phyloP scores from a whole-genome alignment of 2,113 vertebrate species.

The Labrus mixtus region DNA sequence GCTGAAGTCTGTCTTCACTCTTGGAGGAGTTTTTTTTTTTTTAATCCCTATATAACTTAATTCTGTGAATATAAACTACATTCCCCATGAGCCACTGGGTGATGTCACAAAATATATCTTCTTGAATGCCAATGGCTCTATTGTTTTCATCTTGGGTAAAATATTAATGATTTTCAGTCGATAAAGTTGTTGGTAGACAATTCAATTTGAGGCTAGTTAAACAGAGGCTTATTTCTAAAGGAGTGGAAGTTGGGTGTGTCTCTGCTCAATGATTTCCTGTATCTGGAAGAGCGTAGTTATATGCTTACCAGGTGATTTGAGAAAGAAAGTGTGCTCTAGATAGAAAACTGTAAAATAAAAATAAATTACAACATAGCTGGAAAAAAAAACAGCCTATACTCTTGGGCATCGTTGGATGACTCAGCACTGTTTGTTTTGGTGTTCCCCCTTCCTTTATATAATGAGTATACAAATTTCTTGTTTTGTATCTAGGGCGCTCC shows the following conservation, averaged over 20 bases:
- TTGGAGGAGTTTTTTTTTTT: not conserved
- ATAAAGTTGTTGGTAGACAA: not conserved
- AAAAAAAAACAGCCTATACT: not conserved
- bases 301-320: not conserved
- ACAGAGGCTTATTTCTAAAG: not conserved
- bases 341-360: not conserved
- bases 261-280: not conserved
- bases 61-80: no score
- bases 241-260: not conserved
- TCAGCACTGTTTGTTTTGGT: slow-evolving; percentile 47
- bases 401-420: slow-evolving; percentile 23
- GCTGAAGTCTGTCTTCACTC: not conserved
- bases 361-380: not conserved
- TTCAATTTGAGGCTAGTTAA: not conserved
- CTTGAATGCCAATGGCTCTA: not conserved
- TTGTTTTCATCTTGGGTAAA: not conserved
- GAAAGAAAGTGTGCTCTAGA: not conserved
- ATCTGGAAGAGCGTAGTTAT: not conserved
- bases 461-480: slow-evolving; percentile 64
- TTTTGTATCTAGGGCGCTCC: slow-evolving; percentile 14
- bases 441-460: slow-evolving; percentile 29
- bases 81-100: not conserved
- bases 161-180: not conserved
- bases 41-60: not conserved
- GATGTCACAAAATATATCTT: not conserved